These are phyloP conservation scores for Hydra vulgaris DNA, from an alignment of 30 jellyfish, hydroid and myxozoan species.

Conservation along the genomic window DNA sequence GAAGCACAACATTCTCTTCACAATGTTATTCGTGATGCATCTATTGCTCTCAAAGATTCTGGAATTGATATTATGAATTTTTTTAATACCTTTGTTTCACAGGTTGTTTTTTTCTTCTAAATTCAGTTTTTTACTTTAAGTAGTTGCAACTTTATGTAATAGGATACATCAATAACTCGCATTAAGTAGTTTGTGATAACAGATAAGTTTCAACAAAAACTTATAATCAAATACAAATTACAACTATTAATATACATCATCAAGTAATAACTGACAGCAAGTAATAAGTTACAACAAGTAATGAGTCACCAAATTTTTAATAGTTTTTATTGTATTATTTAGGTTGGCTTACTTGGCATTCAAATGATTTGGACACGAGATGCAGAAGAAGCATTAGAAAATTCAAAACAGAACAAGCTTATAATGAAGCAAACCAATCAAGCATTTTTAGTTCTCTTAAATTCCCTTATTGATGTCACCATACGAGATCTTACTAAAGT, in stretches of 20 bases:
- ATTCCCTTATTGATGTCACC: constrained; percentile 81
- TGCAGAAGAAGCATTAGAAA: constrained; percentile 82
- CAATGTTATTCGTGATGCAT: constrained; percentile 74
- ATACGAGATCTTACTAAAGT: constrained; percentile 72
- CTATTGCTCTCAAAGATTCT: constrained; percentile 61
- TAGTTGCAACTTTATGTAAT: not conserved
- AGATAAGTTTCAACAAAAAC: too few relatives aligned
- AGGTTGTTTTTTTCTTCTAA: constrained; percentile 34
- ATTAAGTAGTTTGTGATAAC: too few relatives aligned
- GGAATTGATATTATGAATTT: constrained; percentile 70
- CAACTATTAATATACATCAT: too few relatives aligned
- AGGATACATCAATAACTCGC: not conserved
- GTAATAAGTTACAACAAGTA: too few relatives aligned
- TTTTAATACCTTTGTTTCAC: constrained; percentile 73
- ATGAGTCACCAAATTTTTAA: too few relatives aligned
- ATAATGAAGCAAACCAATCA: constrained; percentile 90
- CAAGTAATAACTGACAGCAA: too few relatives aligned
- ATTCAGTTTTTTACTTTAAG: not conserved
- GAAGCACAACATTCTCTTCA: constrained; percentile 85
- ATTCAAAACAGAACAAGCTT: constrained; percentile 64
- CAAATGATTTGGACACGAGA: constrained; percentile 98
- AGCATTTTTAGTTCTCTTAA: constrained; percentile 47
- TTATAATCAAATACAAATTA: too few relatives aligned
- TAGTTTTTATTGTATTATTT: too few relatives aligned
- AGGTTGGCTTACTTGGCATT: constrained; percentile 97